These are phyloP conservation scores for Eupsilia transversa DNA, from an alignment of 2,888 invertebrate genomes.

Conservation along the genomic window DNA sequence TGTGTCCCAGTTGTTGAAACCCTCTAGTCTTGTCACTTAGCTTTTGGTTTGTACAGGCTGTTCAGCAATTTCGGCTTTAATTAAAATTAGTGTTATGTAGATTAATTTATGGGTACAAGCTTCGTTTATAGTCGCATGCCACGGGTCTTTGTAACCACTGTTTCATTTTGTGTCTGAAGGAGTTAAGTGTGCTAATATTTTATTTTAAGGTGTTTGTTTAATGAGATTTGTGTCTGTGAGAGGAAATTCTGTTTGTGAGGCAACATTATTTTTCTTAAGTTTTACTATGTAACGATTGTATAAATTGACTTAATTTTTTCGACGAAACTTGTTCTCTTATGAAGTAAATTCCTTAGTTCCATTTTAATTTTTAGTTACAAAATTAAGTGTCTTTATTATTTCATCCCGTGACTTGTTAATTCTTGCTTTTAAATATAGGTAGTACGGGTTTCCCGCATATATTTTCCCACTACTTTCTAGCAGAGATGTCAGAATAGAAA, in stretches of 20 bases:
- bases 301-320: background rate
- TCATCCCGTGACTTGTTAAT: background rate
- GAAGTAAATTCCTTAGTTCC: too few species aligned
- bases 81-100: slow-evolving; percentile 50
- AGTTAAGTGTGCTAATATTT: slow-evolving; percentile 2
- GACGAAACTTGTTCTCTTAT: too few species aligned
- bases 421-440: background rate
- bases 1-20: slow-evolving; percentile 60
- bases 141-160: slow-evolving; percentile 5
- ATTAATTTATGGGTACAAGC: slow-evolving; percentile 42
- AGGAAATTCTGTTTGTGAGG: background rate
- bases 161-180: slow-evolving; percentile 27
- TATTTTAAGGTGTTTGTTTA: slow-evolving; percentile 12
- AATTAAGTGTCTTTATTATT: background rate
- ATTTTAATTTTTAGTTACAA: too few species aligned
- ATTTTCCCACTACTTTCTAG: background rate
- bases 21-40: slow-evolving; percentile 42
- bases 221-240: slow-evolving; percentile 28
- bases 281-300: background rate
- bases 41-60: slow-evolving; percentile 52
- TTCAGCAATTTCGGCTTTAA: slow-evolving; percentile 48
- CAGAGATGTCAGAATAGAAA: background rate
- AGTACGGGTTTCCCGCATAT: background rate
- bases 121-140: slow-evolving; percentile 6
- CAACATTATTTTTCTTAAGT: too few species aligned